Evolutionary conservation across 23 tunicate species (phyloP).

Genomic region (Halocynthia roretzi): DNA sequence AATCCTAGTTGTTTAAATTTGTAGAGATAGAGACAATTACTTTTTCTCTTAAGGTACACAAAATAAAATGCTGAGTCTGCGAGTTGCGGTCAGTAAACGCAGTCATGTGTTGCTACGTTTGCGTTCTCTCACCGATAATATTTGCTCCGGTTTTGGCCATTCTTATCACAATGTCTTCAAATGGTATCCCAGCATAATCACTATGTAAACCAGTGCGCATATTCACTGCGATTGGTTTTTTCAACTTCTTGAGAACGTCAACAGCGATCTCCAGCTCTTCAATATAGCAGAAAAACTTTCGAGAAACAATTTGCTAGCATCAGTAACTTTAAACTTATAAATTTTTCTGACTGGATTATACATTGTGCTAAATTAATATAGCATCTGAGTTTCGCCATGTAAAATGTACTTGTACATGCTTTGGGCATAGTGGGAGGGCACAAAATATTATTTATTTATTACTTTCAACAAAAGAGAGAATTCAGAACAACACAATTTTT

Average conservation of each 20-base stretch:
- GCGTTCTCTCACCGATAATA: conserved; percentile 43
- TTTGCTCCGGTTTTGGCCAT: conserved; percentile 94
- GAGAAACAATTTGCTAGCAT: too few species aligned
- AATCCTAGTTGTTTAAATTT: neutral
- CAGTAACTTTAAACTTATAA: too few species aligned
- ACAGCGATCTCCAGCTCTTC: conserved; percentile 63
- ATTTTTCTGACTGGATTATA: too few species aligned
- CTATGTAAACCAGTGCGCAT: conserved; percentile 72
- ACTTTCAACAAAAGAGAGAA: too few species aligned
- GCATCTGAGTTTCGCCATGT: too few species aligned
- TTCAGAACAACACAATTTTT: too few species aligned
- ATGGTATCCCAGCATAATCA: conserved; percentile 44
- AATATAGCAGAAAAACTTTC: conserved; percentile 57
- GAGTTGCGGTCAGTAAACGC: too few species aligned
- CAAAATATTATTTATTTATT: too few species aligned
- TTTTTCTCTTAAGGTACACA: neutral
- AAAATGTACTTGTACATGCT: too few species aligned
- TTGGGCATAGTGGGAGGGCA: too few species aligned
- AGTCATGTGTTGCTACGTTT: neutral
- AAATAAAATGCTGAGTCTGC: too few species aligned
- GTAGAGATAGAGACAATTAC: neutral
- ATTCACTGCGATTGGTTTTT: conserved; percentile 47
- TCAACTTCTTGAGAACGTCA: conserved; percentile 57
- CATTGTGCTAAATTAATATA: too few species aligned
- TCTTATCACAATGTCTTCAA: conserved; percentile 77